Percentiles rank a stretch among this genome's conserved stretches.
Evolutionary conservation across 2,797 vertebrate species (phyloP).

Genomic region (Acipenser ruthenus): DNA sequence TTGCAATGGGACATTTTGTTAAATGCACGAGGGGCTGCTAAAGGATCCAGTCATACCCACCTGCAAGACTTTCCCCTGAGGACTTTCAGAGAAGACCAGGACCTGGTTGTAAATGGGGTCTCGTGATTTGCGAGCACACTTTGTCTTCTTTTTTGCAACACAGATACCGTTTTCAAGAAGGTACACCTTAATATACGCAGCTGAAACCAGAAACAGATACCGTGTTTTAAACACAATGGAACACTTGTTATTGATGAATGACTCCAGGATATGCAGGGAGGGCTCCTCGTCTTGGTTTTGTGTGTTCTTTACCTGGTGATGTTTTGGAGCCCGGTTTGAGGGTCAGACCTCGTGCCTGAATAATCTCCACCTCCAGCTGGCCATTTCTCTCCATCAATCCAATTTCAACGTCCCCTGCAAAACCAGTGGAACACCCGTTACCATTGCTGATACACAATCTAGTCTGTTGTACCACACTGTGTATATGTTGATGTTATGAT

Average conservation of each 20-base stretch:
- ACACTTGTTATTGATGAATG: no score
- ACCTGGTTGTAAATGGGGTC: slow-evolving; percentile 97
- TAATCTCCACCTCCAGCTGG: slow-evolving; percentile 91
- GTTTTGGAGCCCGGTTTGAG: slow-evolving; percentile 90
- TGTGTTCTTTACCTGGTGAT: slow-evolving; percentile 73
- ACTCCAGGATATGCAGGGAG: no score
- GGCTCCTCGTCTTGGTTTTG: no score
- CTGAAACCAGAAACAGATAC: slow-evolving; percentile 39
- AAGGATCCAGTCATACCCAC: slow-evolving; percentile 46
- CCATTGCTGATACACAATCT: no score
- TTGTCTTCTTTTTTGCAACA: slow-evolving; percentile 96
- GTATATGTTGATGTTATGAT: no score
- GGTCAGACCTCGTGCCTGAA: slow-evolving; percentile 90
- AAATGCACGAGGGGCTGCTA: no score
- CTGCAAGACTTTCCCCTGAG: slow-evolving; percentile 95
- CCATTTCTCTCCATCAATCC: slow-evolving; percentile 89
- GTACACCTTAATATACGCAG: slow-evolving; percentile 96
- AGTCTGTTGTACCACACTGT: no score
- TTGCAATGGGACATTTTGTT: no score
- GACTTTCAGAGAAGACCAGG: slow-evolving; percentile 86
- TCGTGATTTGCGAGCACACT: slow-evolving; percentile 87
- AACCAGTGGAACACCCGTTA: not conserved
- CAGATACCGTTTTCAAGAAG: slow-evolving; percentile 88
- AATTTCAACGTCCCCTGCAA: slow-evolving; percentile 86
- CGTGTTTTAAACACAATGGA: no score